Base-by-base conservation (phyloP, 2,888 invertebrate genomes). In the Mimumesa dahlbomi region DNA sequence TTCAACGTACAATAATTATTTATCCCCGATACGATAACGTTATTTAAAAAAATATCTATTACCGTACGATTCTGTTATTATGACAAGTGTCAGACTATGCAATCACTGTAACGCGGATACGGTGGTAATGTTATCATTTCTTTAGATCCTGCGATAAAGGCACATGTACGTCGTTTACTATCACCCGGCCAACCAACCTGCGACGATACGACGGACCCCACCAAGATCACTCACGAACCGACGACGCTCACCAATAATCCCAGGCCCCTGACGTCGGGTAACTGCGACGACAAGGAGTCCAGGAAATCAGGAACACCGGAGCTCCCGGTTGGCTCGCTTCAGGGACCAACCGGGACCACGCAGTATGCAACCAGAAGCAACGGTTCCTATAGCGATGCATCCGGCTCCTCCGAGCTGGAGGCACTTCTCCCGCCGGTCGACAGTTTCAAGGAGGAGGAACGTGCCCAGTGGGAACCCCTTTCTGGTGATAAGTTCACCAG, bases 81-180 rank as follows among this genome's bases (percentile, higher is more conserved):
- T n/a, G n/a, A n/a, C 25, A 7, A 25, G 9, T 9, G 29, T 0
- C 6, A 29, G 9, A 29, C 6, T 25, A 9, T 2, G 34, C n/a
- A 2, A 34, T n/a, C 34, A n/a, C 34, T n/a, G 11, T n/a, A 34
- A n/a, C 11, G 34, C n/a, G n/a, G 34, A n/a, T 9, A 34, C 9
- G 34, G n/a, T n/a, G 34, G n/a, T 34, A n/a, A 34, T n/a, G 11
- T 34, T 11, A 16, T 62, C 31, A 29, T 63, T 52, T 59, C 21
- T n/a, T 14, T 90, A 97, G 97, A 97, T 93, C 96, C 96, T 81
- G 94, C 94, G 90, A 93, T 97, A 89, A 96, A 96, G 90, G 95
- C 95, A 75, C 94, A 93, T 84, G 93, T 95, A 83, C 92, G 93
- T 86, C 93, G 94, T 82, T 93, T 94, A 89, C 90, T 95, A 79